Percentiles rank a stretch among this genome's conserved stretches.
Conservation (phyloP, 2,797 vertebrate genomes). For the Macropus fuliginosus region DNA sequence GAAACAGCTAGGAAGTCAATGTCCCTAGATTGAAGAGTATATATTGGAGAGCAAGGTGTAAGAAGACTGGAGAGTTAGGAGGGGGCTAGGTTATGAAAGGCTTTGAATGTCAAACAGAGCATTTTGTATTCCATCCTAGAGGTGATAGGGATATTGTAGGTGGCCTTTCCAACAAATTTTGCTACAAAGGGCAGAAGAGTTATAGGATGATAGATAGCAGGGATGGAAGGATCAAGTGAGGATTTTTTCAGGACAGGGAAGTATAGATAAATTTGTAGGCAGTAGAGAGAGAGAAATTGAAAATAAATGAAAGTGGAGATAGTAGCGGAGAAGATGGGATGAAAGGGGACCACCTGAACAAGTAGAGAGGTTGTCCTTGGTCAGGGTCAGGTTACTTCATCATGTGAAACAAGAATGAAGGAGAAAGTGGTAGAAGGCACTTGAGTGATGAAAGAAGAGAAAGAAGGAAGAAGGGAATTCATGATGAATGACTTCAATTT, state of each 20-base stretch:
- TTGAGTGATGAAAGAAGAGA: neutral
- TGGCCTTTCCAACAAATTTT: neutral
- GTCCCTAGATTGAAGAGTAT: neutral
- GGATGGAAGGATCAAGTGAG: neutral
- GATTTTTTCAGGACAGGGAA: neutral
- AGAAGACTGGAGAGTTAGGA: neutral
- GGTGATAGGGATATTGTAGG: neutral
- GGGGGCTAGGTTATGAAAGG: neutral
- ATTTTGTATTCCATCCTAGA: neutral
- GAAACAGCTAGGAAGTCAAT: neutral
- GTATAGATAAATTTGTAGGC: neutral
- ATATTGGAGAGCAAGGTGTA: neutral
- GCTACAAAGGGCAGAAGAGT: neutral
- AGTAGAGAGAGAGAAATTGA: neutral
- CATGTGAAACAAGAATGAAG: neutral
- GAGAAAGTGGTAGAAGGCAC: neutral
- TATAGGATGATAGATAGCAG: neutral
- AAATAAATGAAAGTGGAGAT: neutral
- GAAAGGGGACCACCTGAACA: neutral
- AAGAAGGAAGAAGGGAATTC: neutral
- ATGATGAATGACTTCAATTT: neutral
- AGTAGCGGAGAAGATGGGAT: neutral
- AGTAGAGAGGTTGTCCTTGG: neutral
- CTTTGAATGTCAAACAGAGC: neutral
- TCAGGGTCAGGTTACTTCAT: neutral